phyloP scores from a whole-genome alignment of 2,113 vertebrate species.

The Gymnocephalus cernua region DNA sequence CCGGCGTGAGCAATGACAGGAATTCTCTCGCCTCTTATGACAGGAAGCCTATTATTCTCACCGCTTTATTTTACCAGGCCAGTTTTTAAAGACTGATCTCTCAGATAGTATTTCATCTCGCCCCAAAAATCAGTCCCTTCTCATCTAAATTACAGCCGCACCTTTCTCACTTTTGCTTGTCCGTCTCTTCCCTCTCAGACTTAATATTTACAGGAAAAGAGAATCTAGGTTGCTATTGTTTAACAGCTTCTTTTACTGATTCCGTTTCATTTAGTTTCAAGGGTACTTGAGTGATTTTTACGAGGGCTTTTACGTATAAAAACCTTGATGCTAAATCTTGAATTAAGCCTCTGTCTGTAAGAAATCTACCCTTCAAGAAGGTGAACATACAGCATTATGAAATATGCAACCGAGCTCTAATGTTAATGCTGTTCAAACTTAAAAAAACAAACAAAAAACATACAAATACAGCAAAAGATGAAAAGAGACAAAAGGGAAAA shows the following conservation, averaged over 20 bases:
- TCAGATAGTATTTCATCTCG: slow-evolving; percentile 61
- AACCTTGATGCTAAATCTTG: slow-evolving; percentile 52
- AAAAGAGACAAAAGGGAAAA: slow-evolving; percentile 58
- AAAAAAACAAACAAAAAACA: slow-evolving; percentile 22
- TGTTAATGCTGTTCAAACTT: slow-evolving; percentile 37
- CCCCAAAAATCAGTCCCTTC: slow-evolving; percentile 37
- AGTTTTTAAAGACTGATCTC: slow-evolving; percentile 57
- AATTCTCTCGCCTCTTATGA: slow-evolving; percentile 77
- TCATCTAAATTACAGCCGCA: slow-evolving; percentile 37
- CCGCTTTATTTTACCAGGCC: slow-evolving; percentile 79
- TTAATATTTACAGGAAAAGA: slow-evolving; percentile 60
- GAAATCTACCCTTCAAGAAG: slow-evolving; percentile 35
- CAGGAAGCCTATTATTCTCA: slow-evolving; percentile 84
- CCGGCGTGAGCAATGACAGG: slow-evolving; percentile 69
- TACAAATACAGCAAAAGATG: slow-evolving; percentile 55
- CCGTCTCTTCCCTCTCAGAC: slow-evolving; percentile 45
- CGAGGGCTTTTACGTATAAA: slow-evolving; percentile 27
- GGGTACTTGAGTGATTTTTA: slow-evolving; percentile 55
- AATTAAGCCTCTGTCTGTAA: slow-evolving; percentile 42
- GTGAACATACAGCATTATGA: slow-evolving; percentile 18
- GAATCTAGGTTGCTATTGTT: slow-evolving; percentile 30
- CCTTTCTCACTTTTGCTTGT: slow-evolving; percentile 21
- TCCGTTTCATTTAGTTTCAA: slow-evolving; percentile 48
- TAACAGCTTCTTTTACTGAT: slow-evolving; percentile 24
- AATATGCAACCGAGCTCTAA: slow-evolving; percentile 33